Base-by-base conservation (phyloP, 2,113 vertebrate species). In the Oceanites oceanicus region DNA sequence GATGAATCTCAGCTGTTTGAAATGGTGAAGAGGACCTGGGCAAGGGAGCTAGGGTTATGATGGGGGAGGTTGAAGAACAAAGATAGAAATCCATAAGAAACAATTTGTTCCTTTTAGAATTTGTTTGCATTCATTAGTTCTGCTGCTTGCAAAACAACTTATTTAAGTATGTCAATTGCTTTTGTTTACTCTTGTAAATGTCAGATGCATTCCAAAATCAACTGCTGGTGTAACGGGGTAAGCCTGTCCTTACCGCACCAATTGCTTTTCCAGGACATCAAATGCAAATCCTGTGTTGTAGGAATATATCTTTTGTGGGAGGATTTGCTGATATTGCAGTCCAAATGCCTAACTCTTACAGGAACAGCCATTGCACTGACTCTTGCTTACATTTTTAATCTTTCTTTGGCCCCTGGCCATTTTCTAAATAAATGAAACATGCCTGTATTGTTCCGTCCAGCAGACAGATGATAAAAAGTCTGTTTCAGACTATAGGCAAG, bases 351-450 rank as follows among this genome's bases (percentile, higher is more conserved):
- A 84, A 96, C 67, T 95, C 59, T 91, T 95, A 83, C 63, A 97
- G 76, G 55, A 94, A 96, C 90, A 95, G 72, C 72, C 72, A 94
- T 21, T 88, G 65, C 76, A 93, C 92, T 89, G 90, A 75, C 81
- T 88, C 65, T 90, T 97, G 92, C 91, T 96, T 91, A 92, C 50
- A 88, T 86, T 94, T 96, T 96, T 97, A 89, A 93, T 96, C 83
- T 94, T 94, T 92, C 49, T 90, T 86, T 96, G 76, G 94, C 92
- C 47, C 32, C 63, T 50, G 86, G 73, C 96, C 92, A 96, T 86
- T 65, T 95, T 92, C 91, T 94, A 96, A 97, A 92, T 93, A 96
- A 95, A 95, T 86, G 75, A 97, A 97, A 97, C 79, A 92, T 93
- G 85, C 89, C 65, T 95, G 71, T 74, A 90, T 83, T 95, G 70